phyloP scores from a whole-genome alignment of 2,888 invertebrate genomes.

The Scelioninae gen. 1 region DNA sequence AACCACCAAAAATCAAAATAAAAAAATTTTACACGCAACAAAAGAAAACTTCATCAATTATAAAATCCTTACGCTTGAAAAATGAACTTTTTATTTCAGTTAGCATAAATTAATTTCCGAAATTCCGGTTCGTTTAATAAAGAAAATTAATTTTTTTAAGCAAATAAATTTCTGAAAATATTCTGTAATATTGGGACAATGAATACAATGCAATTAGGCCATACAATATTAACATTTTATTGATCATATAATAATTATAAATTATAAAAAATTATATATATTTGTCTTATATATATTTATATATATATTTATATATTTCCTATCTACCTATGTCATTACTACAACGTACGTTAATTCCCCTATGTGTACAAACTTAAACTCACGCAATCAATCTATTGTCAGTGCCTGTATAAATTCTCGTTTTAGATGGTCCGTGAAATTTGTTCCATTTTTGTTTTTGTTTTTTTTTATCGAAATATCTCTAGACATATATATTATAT shows the following conservation, averaged over 20 bases:
- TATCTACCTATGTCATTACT: conserved; percentile 74
- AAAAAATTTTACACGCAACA: too few relatives aligned
- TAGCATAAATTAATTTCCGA: too few relatives aligned
- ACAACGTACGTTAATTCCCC: conserved; percentile 71
- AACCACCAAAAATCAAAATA: too few relatives aligned
- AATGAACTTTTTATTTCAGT: too few relatives aligned
- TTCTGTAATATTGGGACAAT: not conserved
- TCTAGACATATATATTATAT: conserved; percentile 63
- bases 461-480: conserved; percentile 49
- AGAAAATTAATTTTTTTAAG: not conserved
- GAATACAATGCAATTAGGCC: conserved; percentile 69
- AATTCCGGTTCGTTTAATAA: too few relatives aligned
- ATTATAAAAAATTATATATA: conserved; percentile 81
- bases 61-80: too few relatives aligned
- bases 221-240: conserved; percentile 80
- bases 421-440: conserved; percentile 65
- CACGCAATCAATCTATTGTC: conserved; percentile 72
- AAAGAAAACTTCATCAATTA: too few relatives aligned
- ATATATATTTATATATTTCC: conserved; percentile 76
- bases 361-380: conserved; percentile 72
- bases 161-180: not conserved
- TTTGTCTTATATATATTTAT: conserved; percentile 75
- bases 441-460: conserved; percentile 33
- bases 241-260: conserved; percentile 79
- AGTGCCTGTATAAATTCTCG: conserved; percentile 70